Conservation (phyloP, 2,113 vertebrate genomes). For the Reinhardtius hippoglossoides region DNA sequence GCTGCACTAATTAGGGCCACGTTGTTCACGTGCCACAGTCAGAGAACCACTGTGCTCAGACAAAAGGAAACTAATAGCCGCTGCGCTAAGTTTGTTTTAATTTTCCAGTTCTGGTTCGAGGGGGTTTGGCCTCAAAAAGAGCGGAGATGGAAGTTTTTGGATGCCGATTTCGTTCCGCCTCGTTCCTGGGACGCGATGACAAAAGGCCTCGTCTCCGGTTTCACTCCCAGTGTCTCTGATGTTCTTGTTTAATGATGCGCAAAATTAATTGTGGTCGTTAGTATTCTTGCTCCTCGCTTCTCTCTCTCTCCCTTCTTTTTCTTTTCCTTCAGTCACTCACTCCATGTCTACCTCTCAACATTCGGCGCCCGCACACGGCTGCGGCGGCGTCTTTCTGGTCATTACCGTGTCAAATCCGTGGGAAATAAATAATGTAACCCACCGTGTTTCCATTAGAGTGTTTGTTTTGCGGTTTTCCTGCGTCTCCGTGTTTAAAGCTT, state of each 20-base stretch:
- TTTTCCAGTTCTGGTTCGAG: too few relatives aligned
- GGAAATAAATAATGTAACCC: background rate
- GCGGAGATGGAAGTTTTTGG: background rate
- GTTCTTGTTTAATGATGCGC: conserved; percentile 56
- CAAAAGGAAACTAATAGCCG: conserved; percentile 13
- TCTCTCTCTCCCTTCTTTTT: background rate
- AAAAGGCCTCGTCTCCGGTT: conserved; percentile 13
- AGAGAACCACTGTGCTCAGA: conserved; percentile 34
- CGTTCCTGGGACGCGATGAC: conserved; percentile 8
- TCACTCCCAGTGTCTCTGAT: conserved; percentile 31
- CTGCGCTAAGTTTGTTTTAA: background rate
- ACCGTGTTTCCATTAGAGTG: conserved; percentile 5
- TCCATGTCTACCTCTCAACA: background rate
- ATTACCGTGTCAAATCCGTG: too few relatives aligned
- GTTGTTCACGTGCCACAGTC: conserved; percentile 55
- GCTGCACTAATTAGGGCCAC: conserved; percentile 52
- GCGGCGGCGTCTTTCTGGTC: too few relatives aligned
- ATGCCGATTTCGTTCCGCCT: background rate
- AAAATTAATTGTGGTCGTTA: conserved; percentile 53
- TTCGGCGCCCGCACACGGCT: background rate
- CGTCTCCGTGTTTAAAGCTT: conserved; percentile 29
- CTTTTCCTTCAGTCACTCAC: too few relatives aligned
- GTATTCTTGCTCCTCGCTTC: conserved; percentile 10
- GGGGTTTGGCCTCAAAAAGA: background rate
- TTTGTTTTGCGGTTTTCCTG: conserved; percentile 25